Conservation (phyloP, 2,888 invertebrate genomes). For the Venustoraphidia nigricollis region DNA sequence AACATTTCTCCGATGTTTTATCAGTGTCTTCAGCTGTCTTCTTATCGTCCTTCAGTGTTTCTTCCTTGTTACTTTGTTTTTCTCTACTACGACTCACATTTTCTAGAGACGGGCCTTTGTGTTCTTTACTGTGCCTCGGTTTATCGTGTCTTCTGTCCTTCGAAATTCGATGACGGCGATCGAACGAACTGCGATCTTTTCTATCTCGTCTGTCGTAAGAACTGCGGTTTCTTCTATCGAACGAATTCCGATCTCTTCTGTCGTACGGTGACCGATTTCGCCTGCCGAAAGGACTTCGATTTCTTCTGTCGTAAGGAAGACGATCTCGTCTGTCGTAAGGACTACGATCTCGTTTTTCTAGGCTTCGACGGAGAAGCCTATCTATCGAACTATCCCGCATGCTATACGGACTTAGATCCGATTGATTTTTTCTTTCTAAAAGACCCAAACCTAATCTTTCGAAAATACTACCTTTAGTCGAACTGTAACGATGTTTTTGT, state of each 20-base stretch:
- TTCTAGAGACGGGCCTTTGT: too few relatives aligned
- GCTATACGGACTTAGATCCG: too few relatives aligned
- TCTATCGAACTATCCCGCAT: too few relatives aligned
- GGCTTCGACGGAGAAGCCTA: not conserved
- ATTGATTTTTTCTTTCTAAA: too few relatives aligned
- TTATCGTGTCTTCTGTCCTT: too few relatives aligned
- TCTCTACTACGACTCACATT: not conserved
- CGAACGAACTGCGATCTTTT: constrained; percentile 1
- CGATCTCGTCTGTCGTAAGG: not conserved
- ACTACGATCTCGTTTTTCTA: not conserved
- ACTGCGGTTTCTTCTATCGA: not conserved
- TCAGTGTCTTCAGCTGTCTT: not conserved
- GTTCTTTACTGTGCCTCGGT: too few relatives aligned
- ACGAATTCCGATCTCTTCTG: not conserved
- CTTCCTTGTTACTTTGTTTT: not conserved
- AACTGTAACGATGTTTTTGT: too few relatives aligned
- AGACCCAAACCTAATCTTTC: too few relatives aligned
- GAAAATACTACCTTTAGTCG: too few relatives aligned
- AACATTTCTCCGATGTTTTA: not conserved
- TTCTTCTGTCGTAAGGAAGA: not conserved
- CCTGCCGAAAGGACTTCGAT: not conserved
- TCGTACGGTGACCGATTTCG: not conserved
- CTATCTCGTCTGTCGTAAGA: constrained; percentile 4
- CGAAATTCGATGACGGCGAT: too few relatives aligned
- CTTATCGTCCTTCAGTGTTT: constrained; percentile 5